Percentiles rank a stretch among this genome's conserved stretches.
Conservation (phyloP, 1,140 invertebrate species). For the Diorhabda sublineata region DNA sequence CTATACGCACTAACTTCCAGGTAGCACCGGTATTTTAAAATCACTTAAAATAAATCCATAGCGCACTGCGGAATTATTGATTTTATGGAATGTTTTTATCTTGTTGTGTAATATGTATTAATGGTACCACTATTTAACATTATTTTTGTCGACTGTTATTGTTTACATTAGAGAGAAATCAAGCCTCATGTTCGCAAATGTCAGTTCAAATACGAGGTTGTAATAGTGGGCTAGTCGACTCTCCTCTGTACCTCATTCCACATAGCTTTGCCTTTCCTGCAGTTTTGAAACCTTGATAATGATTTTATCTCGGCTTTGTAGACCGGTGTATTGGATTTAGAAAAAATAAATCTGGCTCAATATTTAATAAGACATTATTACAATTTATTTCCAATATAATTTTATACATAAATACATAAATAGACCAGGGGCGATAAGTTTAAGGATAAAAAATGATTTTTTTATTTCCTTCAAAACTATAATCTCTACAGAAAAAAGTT, state of each 20-base stretch:
- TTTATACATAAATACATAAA: too few species aligned
- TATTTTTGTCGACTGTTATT: background rate
- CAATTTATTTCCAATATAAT: too few species aligned
- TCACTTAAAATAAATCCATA: background rate
- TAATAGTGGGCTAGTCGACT: background rate
- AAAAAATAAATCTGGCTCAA: too few species aligned
- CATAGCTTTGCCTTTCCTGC: background rate
- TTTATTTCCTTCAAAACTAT: too few species aligned
- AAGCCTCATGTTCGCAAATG: background rate
- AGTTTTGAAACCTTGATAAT: background rate
- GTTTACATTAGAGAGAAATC: background rate
- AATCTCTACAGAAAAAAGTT: too few species aligned
- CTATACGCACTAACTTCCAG: slow-evolving; percentile 6
- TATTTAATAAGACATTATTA: too few species aligned
- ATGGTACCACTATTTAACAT: background rate
- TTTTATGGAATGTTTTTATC: background rate
- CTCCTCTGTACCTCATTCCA: background rate
- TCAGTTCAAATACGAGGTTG: background rate
- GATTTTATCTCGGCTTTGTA: background rate
- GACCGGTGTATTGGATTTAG: background rate
- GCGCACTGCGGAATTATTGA: slow-evolving; percentile 13
- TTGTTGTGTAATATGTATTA: too few species aligned
- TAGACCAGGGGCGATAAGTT: too few species aligned
- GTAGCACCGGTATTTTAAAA: slow-evolving; percentile 6
- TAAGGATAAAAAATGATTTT: too few species aligned